These are phyloP conservation scores for Phocides pigmalion DNA, from an alignment of 1,140 invertebrate species.

Conservation along the genomic window DNA sequence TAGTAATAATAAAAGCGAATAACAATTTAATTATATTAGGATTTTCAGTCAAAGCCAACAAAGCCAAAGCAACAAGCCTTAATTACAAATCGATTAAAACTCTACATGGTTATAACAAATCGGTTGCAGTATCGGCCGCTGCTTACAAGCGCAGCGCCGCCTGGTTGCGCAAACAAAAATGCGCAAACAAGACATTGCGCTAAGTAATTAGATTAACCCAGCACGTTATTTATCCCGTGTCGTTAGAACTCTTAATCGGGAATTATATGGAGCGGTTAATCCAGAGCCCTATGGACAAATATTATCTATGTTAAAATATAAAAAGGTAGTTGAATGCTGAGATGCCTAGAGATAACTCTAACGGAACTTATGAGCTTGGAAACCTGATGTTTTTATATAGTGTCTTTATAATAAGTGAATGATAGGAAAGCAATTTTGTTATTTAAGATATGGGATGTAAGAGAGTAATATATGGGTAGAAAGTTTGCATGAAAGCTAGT, in stretches of 20 bases:
- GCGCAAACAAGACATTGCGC: conserved; percentile 74
- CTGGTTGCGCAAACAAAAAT: conserved; percentile 72
- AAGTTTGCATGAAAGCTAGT: no score
- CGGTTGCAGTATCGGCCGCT: conserved; percentile 45
- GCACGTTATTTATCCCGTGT: conserved; percentile 60
- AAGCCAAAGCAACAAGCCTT: neutral
- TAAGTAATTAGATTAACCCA: conserved; percentile 77
- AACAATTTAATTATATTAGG: no score
- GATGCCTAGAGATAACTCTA: no score
- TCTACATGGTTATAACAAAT: conserved; percentile 53
- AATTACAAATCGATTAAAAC: conserved; percentile 20
- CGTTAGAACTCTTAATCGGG: conserved; percentile 24
- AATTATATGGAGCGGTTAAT: conserved; percentile 54
- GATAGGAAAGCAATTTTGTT: no score
- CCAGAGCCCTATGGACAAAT: conserved; percentile 25
- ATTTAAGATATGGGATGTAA: no score
- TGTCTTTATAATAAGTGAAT: no score
- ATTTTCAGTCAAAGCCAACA: neutral
- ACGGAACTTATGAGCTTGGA: no score
- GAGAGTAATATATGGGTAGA: no score
- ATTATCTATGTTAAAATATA: no score
- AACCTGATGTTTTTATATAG: no score
- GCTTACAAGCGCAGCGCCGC: conserved; percentile 60
- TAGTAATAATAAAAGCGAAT: no score
- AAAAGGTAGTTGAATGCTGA: no score